phyloP scores from a whole-genome alignment of 2,113 vertebrate genomes.

The Forbesichthys papilliferus region DNA sequence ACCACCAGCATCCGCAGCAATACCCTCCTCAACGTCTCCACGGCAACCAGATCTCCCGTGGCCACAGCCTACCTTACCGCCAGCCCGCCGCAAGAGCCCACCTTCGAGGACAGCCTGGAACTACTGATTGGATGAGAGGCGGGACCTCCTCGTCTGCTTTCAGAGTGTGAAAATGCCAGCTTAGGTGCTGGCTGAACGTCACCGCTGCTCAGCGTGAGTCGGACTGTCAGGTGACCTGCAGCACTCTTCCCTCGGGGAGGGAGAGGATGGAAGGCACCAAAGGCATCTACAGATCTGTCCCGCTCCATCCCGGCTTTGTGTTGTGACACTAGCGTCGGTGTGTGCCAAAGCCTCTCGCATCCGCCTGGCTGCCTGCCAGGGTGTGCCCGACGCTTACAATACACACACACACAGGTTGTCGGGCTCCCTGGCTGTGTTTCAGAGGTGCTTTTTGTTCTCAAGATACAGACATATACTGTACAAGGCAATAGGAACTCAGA shows the following conservation, averaged over 20 bases:
- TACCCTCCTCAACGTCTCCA: constrained; percentile 72
- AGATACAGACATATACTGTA: constrained; percentile 34
- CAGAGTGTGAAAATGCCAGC: constrained; percentile 31
- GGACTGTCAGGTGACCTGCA: constrained; percentile 49
- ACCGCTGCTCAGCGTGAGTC: constrained; percentile 45
- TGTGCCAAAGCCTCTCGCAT: constrained; percentile 74
- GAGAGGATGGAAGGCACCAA: constrained; percentile 9
- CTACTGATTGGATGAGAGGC: constrained; percentile 82
- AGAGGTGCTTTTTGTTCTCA: constrained; percentile 56
- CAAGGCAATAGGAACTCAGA: constrained; percentile 62
- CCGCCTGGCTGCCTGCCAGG: constrained; percentile 51
- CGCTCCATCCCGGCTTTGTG: constrained; percentile 51
- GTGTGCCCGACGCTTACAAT: constrained; percentile 60
- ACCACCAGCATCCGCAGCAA: constrained; percentile 67
- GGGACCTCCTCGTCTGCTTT: constrained; percentile 16
- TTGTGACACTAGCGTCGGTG: constrained; percentile 77
- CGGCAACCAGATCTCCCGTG: constrained; percentile 84
- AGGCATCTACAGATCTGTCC: constrained; percentile 75
- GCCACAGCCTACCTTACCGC: constrained; percentile 89
- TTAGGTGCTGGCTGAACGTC: constrained; percentile 69
- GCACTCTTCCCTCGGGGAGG: constrained; percentile 36
- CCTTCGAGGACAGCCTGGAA: constrained; percentile 94
- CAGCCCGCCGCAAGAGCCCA: constrained; percentile 90
- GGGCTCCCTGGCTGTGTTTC: constrained; percentile 44
- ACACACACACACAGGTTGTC: constrained; percentile 42